Conservation (phyloP, 1,140 invertebrate genomes). For the Magallana gigas region DNA sequence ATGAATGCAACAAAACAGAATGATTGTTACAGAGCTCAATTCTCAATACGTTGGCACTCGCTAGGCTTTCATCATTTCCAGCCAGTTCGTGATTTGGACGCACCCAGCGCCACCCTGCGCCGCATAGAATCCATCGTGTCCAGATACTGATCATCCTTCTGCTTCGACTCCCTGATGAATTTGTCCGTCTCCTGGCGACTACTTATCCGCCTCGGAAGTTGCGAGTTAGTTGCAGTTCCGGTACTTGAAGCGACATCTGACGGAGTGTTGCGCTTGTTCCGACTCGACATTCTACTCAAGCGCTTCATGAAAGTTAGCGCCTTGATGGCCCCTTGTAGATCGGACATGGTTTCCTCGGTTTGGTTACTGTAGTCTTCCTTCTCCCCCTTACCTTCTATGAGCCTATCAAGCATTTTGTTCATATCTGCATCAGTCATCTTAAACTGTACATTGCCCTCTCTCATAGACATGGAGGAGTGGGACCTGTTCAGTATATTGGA, state of each 20-base stretch:
- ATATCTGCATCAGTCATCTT: constrained; percentile 35
- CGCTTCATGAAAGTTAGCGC: constrained; percentile 33
- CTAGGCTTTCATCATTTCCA: background rate
- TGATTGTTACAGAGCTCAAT: no score
- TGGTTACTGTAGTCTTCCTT: constrained; percentile 22
- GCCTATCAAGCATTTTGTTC: constrained; percentile 33
- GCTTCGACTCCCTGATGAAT: constrained; percentile 43
- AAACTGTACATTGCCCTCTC: constrained; percentile 46
- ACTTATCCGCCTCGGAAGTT: background rate
- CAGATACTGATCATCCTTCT: constrained; percentile 47
- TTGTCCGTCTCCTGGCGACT: constrained; percentile 39
- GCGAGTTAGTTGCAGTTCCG: background rate
- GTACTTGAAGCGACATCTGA: background rate
- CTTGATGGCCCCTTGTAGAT: constrained; percentile 24
- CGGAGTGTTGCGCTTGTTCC: constrained; percentile 17
- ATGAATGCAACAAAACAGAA: no score
- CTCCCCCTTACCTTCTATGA: constrained; percentile 19
- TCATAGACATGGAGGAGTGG: constrained; percentile 48
- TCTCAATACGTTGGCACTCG: no score
- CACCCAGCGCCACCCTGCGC: constrained; percentile 48
- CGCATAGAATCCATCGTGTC: constrained; percentile 43
- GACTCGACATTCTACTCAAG: constrained; percentile 16
- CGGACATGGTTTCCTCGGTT: constrained; percentile 26
- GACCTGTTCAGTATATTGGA: constrained; percentile 13
- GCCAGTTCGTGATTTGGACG: background rate